phyloP scores from a whole-genome alignment of 2,797 vertebrate genomes.

The Brachyalestes nurse region DNA sequence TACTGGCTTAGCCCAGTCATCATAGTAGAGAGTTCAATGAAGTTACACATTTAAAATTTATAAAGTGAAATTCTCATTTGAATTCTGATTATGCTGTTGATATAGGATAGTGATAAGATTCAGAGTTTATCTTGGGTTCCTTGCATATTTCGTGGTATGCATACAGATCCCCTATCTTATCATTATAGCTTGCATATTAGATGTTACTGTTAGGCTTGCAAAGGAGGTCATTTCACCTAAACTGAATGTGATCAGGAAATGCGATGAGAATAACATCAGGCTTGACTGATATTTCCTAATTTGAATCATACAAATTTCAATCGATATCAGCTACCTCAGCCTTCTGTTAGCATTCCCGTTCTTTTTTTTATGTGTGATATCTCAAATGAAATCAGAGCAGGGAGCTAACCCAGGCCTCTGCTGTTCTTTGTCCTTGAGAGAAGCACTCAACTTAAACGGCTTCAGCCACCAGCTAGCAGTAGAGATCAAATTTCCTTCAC shows the following conservation, averaged over 20 bases:
- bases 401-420: neutral
- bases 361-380: neutral
- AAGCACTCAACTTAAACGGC: slow-evolving; percentile 25
- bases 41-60: no score
- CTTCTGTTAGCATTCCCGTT: neutral
- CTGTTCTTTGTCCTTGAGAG: slow-evolving; percentile 22
- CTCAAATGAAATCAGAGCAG: slow-evolving; percentile 11
- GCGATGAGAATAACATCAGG: neutral
- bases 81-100: no score
- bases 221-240: neutral
- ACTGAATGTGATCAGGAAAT: neutral
- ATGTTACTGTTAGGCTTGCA: neutral
- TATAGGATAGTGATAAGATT: no score
- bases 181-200: neutral
- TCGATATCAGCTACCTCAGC: neutral
- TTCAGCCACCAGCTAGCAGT: slow-evolving; percentile 2
- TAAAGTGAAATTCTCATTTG: no score
- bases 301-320: neutral
- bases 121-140: no score
- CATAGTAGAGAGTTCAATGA: no score
- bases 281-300: neutral
- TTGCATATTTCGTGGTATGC: neutral
- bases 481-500: slow-evolving; percentile 13
- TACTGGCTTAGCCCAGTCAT: no score
- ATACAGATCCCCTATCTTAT: neutral